Conservation (phyloP, 2,113 vertebrate species). For the Perognathus longimembris region DNA sequence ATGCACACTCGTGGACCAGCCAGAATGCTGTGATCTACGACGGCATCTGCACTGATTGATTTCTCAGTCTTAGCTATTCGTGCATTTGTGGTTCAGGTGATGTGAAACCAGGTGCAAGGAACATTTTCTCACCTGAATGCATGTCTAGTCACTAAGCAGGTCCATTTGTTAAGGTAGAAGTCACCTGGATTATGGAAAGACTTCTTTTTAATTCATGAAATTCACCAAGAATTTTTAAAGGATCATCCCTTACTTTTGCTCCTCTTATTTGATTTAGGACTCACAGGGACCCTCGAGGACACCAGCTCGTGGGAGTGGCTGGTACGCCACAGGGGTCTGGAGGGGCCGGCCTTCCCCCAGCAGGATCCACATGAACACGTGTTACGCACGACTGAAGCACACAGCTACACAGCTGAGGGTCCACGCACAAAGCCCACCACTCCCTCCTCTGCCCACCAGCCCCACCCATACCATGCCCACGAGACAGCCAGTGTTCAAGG, state of each 20-base stretch:
- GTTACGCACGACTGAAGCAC: neutral
- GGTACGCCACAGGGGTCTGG: accelerated
- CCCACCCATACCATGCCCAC: accelerated
- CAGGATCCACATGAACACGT: too few species aligned
- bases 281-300: too few species aligned
- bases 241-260: neutral
- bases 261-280: neutral
- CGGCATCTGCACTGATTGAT: accelerated
- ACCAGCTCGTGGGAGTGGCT: neutral
- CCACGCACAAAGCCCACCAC: neutral
- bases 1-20: neutral
- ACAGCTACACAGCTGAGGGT: neutral
- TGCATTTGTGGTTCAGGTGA: neutral
- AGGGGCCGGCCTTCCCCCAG: neutral
- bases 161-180: neutral
- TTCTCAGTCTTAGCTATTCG: neutral
- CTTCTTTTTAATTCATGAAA: neutral
- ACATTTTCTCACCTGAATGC: accelerated
- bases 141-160: accelerated
- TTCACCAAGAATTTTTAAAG: neutral
- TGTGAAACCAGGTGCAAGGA: neutral
- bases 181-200: neutral
- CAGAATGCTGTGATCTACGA: accelerated
- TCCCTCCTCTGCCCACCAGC: neutral
- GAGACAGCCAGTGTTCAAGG: too few species aligned